Evolutionary conservation across 2,113 vertebrate species (phyloP), one percentile per base, ranked within the genome.

Genomic region (Dipodomys ordii): DNA sequence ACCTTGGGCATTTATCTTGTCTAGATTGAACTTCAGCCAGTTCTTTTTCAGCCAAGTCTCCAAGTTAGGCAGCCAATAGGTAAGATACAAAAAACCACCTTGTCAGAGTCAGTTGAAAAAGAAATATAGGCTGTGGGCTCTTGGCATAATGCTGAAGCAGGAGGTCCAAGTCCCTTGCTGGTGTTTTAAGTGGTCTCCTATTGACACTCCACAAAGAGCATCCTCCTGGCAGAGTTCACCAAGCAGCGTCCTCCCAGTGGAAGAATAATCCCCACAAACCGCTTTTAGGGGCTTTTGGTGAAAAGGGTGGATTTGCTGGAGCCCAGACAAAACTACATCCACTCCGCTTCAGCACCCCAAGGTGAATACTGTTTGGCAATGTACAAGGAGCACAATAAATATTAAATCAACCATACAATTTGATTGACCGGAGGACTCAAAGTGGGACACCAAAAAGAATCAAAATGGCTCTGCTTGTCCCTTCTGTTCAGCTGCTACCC

Each of bases 241-340:
- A 78, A 71, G 30, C 49, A 82, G 30, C 19, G 18, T 68, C 94
- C 35, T 92, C 86, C 72, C 60, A 3, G 44, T 67, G 27, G 64
- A 89, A 0, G 4, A 28, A 32, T 89, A 88, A 92, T 96, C 84
- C 53, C 60, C 53, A 68, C 74, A 93, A 92, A 88, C 87, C 74
- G 94, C 74, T 87, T 96, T 97, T 86, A n/a, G 83, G 91, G 74
- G 46, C 90, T 93, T 96, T 95, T 5, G 6, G 79, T 92, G 74
- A 91, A 67, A 94, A 94, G 62, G 28, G 83, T 65, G 57, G 49
- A 49, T 68, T 87, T 94, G 39, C 44, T 77, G 69, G 35, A 93
- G 46, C 60, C 60, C 93, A 95, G 83, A 91, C 53, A 72, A 88
- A 96, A 90, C 60, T 46, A 62, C 64, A 46, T 83, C 72, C 13